phyloP scores from a whole-genome alignment of 2,797 vertebrate genomes.

The Psittacula echo region DNA sequence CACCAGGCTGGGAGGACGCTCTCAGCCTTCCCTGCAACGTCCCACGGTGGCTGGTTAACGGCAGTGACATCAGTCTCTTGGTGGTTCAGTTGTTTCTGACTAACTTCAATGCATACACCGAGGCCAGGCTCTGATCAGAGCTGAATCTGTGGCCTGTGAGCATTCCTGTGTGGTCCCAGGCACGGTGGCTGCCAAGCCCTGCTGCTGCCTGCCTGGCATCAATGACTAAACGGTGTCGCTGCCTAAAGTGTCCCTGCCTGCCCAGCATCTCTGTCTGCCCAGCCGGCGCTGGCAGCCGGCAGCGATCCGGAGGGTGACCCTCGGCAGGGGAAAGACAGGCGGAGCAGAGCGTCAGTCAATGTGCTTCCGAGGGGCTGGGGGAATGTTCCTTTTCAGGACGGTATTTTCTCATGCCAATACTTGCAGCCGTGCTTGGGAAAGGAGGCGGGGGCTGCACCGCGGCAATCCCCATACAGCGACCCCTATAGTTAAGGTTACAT shows the following conservation, averaged over 20 bases:
- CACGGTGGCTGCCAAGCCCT: neutral
- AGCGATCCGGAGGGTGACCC: neutral
- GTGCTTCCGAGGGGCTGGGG: neutral
- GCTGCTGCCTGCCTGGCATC: neutral
- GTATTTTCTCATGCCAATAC: constrained; percentile 33
- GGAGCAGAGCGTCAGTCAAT: neutral
- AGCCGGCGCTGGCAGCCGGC: neutral
- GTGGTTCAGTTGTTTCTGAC: constrained; percentile 52
- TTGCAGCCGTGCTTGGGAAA: neutral
- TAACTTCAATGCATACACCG: neutral
- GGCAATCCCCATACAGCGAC: constrained; percentile 25
- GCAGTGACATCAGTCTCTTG: neutral
- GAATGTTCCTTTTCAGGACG: neutral
- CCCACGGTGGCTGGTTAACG: neutral
- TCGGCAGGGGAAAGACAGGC: fast-evolving
- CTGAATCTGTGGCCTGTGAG: neutral
- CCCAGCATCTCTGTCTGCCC: neutral
- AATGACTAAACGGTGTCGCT: fast-evolving
- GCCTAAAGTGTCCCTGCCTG: too few species aligned
- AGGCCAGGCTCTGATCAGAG: neutral
- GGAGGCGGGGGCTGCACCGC: neutral
- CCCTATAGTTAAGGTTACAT: constrained; percentile 57
- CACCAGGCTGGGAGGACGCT: fast-evolving
- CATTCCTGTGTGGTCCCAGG: neutral
- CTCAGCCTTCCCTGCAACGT: neutral